Base-by-base conservation (phyloP, 1,140 invertebrate genomes). In the Drosophila takahashii region DNA sequence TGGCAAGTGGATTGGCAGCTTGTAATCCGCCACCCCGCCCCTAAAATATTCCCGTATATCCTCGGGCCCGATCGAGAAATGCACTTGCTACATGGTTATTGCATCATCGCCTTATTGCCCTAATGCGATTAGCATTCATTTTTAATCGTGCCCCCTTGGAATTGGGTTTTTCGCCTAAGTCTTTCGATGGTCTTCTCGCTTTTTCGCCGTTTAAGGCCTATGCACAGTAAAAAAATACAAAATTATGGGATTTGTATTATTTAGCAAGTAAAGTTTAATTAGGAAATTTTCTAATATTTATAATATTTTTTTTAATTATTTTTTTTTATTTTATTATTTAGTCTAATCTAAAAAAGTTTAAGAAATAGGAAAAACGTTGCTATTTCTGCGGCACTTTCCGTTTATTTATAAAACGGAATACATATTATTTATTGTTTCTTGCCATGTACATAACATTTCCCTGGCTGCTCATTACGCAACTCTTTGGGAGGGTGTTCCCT, bases 1-100 rank as follows among this genome's bases (percentile, higher is more conserved):
- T 83, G 81, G 41, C 83, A 86, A 86, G 83, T 86, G 81, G 78
- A 78, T 79, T 84, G 62, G 34, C 67, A 71, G 78, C 74, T 81
- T 81, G 81, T 86, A 86, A 86, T 87, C 83, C 65, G 51, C 32
- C 58, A 37, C 52, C 56, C 61, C 58, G 41, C 51, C 60, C 50
- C 32, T 34, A 4, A 45, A 4, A 39, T 11, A 4, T 11, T 0
- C 16, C 2, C 26, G 27, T 16, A 42, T 41, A 27, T 15, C 27
- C 59, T 13, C 6, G 2, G 27, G 47, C 8, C 18, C 48, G 4
- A 51, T 65, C 27, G 10, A 8, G 27, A 15, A 41, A 34, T 42
- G 44, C 66, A 72, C 66, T 59, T 42, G 65, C 44, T 54, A 87
- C 78, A 86, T 27, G 60, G 45, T 56, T 87, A 81, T 81, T 66